phyloP scores from a whole-genome alignment of 2,888 invertebrate species.

The Phortica magna region DNA sequence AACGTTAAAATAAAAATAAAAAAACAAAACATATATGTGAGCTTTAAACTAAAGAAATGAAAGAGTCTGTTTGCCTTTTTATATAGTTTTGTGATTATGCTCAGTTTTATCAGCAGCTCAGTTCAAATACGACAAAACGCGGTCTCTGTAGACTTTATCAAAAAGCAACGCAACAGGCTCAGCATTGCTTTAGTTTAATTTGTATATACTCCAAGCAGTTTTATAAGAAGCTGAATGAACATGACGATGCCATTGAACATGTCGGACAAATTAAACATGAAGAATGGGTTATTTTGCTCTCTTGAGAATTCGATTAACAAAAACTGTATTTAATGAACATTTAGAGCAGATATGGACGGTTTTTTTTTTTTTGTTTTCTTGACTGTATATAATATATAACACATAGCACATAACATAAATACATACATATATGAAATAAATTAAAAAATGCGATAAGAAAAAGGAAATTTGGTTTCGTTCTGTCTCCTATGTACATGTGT shows the following conservation, averaged over 20 bases:
- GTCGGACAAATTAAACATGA: background rate
- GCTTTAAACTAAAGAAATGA: background rate
- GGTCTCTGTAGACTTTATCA: background rate
- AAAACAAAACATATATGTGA: background rate
- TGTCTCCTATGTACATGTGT: background rate
- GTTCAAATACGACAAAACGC: background rate
- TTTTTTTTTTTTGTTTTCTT: background rate
- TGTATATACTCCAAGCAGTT: background rate
- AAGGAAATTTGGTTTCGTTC: constrained; percentile 10
- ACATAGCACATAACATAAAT: background rate
- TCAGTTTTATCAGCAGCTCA: background rate
- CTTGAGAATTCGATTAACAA: background rate
- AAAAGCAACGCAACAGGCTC: background rate
- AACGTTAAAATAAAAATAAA: background rate
- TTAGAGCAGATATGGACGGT: background rate
- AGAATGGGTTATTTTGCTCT: constrained; percentile 1
- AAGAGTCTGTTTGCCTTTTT: background rate
- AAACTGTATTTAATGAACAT: background rate
- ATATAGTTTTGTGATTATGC: background rate
- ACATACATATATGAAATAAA: background rate
- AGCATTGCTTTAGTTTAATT: background rate
- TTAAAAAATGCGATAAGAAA: constrained; percentile 13
- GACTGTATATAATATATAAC: background rate
- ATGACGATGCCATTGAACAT: background rate
- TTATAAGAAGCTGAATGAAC: background rate